phyloP scores from a whole-genome alignment of 2,888 invertebrate species.

The Caenorhabditis sp. region DNA sequence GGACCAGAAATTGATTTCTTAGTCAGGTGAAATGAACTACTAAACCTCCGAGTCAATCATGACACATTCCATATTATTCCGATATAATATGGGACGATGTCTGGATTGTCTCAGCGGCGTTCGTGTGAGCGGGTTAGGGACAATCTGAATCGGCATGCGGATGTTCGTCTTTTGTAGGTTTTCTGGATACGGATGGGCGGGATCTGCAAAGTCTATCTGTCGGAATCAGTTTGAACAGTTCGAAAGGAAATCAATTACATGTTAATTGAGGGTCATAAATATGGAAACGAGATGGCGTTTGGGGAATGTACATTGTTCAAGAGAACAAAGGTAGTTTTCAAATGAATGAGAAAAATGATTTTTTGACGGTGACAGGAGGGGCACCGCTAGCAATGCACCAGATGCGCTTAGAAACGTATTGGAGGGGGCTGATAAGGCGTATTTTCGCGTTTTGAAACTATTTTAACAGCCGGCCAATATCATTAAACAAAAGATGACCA shows the following conservation, averaged over 20 bases:
- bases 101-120: not conserved
- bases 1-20: not conserved
- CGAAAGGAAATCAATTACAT: not conserved
- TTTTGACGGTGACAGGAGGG: no score
- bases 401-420: no score
- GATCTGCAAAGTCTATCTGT: not conserved
- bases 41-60: not conserved
- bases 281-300: slow-evolving; percentile 1
- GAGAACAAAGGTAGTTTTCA: not conserved
- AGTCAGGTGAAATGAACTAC: not conserved
- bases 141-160: no score
- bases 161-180: not conserved
- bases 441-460: no score
- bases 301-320: not conserved
- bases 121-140: not conserved
- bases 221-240: not conserved
- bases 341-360: no score
- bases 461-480: no score
- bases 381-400: no score
- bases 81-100: not conserved
- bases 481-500: no score
- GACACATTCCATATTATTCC: not conserved
- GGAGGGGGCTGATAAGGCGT: no score
- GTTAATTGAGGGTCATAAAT: slow-evolving; percentile 4
- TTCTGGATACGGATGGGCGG: not conserved